Evolutionary conservation across 2,888 invertebrate genomes (phyloP).

Genomic region (Lumbricus terrestris): DNA sequence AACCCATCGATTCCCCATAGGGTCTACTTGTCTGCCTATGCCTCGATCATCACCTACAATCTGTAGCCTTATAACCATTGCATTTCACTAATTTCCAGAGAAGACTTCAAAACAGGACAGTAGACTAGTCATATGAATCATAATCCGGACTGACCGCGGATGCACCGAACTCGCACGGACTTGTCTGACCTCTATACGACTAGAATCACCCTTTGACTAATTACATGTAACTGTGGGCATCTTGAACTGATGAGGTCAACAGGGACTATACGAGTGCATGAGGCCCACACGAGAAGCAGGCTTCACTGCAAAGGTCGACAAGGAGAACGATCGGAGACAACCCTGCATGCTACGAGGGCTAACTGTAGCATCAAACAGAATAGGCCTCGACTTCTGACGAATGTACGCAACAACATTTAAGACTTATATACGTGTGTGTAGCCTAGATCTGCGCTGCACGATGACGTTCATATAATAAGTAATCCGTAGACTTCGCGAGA

Average conservation of each 20-base stretch:
- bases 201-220: not conserved
- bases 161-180: not conserved
- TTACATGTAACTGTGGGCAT: no score
- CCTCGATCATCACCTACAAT: not conserved
- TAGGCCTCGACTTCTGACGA: not conserved
- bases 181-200: not conserved
- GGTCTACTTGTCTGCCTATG: not conserved
- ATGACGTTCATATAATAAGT: not conserved
- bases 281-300: not conserved
- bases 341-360: not conserved
- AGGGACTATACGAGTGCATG: not conserved
- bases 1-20: not conserved
- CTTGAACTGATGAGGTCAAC: not conserved
- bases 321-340: not conserved
- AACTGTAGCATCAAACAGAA: not conserved
- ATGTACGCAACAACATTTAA: not conserved
- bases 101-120: not conserved
- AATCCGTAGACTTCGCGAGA: not conserved
- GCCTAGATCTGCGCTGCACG: no score
- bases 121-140: not conserved
- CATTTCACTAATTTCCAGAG: not conserved
- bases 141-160: not conserved
- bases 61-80: not conserved
- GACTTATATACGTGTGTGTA: no score
- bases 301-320: not conserved